phyloP scores from a whole-genome alignment of 2,113 vertebrate genomes.

The Silurus meridionalis region DNA sequence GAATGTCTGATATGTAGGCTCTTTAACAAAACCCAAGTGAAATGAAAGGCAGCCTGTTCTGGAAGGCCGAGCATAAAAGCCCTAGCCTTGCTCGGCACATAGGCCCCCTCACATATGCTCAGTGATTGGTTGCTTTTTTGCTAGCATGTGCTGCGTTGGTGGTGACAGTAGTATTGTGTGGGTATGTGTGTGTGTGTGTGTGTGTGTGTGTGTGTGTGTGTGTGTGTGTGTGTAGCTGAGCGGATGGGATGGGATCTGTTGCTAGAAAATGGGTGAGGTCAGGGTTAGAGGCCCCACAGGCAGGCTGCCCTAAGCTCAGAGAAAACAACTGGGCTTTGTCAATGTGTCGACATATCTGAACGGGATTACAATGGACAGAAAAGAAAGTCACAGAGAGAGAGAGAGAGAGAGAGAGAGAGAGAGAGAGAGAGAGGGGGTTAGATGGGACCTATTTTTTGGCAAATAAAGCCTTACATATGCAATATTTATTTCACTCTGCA shows the following conservation, averaged over 20 bases:
- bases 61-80: constrained; percentile 49
- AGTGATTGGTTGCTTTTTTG: constrained; percentile 43
- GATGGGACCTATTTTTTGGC: too few relatives aligned
- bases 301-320: constrained; percentile 49
- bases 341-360: constrained; percentile 47
- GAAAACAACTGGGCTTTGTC: constrained; percentile 55
- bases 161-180: constrained; percentile 62
- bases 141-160: constrained; percentile 38
- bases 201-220: constrained; percentile 51
- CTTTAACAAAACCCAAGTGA: constrained; percentile 35
- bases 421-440: background rate
- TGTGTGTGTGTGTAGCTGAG: constrained; percentile 40
- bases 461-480: background rate
- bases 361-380: constrained; percentile 46
- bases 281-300: constrained; percentile 45
- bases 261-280: constrained; percentile 54
- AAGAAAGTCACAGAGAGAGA: constrained; percentile 10
- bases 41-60: constrained; percentile 46
- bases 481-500: background rate
- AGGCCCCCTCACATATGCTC: constrained; percentile 30
- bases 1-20: constrained; percentile 18
- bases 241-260: constrained; percentile 14
- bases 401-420: constrained; percentile 11
- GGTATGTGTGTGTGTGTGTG: constrained; percentile 42
- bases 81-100: constrained; percentile 37